Percentiles rank a stretch among this genome's conserved stretches.
phyloP scores from a whole-genome alignment of 2,113 vertebrate genomes.

The Tor tambroides region DNA sequence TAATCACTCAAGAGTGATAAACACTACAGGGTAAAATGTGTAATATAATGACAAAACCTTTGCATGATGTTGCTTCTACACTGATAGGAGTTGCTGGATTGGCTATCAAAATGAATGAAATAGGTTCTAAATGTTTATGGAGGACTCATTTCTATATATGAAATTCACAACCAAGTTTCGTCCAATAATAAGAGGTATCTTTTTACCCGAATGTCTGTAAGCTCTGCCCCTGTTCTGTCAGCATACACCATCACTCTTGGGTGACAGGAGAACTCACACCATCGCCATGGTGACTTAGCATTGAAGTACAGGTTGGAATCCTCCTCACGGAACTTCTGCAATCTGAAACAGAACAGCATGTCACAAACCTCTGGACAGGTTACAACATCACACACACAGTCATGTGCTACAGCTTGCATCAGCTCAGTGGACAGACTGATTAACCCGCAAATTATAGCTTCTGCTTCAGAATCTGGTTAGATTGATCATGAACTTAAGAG shows the following conservation, averaged over 20 bases:
- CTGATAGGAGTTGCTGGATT: not conserved
- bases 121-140: not conserved
- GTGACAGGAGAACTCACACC: slow-evolving; percentile 87
- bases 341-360: slow-evolving; percentile 63
- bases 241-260: slow-evolving; percentile 83
- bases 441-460: not conserved
- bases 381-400: not conserved
- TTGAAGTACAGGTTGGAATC: slow-evolving; percentile 82
- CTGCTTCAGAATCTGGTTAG: not conserved
- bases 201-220: slow-evolving; percentile 75
- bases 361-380: not conserved
- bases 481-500: not conserved
- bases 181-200: not conserved
- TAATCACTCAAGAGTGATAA: not conserved
- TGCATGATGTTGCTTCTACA: not conserved
- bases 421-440: not conserved
- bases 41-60: not conserved
- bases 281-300: slow-evolving; percentile 82
- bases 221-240: slow-evolving; percentile 82
- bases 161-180: not conserved
- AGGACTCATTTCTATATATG: not conserved
- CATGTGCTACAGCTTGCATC: not conserved
- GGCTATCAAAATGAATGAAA: not conserved
- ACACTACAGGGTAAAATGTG: not conserved
- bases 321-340: slow-evolving; percentile 80